phyloP scores from a whole-genome alignment of 2,888 invertebrate species.

The Hylaea fasciaria region DNA sequence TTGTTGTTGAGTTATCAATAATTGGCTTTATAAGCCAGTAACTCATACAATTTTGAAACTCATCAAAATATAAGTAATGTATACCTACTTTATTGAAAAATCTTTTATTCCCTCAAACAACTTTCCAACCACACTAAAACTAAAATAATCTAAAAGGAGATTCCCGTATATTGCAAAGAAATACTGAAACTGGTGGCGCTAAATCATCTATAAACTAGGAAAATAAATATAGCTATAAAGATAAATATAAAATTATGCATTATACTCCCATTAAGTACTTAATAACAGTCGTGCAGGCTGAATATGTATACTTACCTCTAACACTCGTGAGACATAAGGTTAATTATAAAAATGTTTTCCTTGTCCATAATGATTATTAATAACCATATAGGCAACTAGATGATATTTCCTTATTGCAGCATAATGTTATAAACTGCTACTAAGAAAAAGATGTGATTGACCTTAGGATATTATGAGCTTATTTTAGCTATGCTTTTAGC shows the following conservation, averaged over 20 bases:
- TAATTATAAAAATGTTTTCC: slow-evolving; percentile 36
- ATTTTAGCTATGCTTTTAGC: not conserved
- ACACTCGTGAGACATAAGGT: slow-evolving; percentile 24
- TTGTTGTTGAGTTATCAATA: too few relatives aligned
- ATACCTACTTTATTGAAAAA: too few relatives aligned
- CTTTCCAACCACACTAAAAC: too few relatives aligned
- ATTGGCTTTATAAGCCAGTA: too few relatives aligned
- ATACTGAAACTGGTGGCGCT: too few relatives aligned
- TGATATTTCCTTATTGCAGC: slow-evolving; percentile 41
- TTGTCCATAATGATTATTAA: slow-evolving; percentile 34
- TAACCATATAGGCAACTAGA: slow-evolving; percentile 32
- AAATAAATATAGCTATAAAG: not conserved
- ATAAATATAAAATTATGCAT: too few relatives aligned
- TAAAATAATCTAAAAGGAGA: too few relatives aligned
- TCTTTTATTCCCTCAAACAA: too few relatives aligned
- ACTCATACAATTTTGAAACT: too few relatives aligned
- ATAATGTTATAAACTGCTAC: slow-evolving; percentile 27
- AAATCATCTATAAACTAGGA: not conserved
- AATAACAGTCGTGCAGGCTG: slow-evolving; percentile 11
- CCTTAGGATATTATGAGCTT: slow-evolving; percentile 4
- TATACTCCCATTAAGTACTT: not conserved
- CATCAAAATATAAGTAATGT: too few relatives aligned
- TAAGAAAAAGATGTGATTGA: slow-evolving; percentile 21
- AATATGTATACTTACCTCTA: slow-evolving; percentile 9
- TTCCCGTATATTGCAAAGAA: too few relatives aligned